Evolutionary conservation across 2,113 vertebrate genomes (phyloP).

Genomic region (Phylloscopus whistleri): DNA sequence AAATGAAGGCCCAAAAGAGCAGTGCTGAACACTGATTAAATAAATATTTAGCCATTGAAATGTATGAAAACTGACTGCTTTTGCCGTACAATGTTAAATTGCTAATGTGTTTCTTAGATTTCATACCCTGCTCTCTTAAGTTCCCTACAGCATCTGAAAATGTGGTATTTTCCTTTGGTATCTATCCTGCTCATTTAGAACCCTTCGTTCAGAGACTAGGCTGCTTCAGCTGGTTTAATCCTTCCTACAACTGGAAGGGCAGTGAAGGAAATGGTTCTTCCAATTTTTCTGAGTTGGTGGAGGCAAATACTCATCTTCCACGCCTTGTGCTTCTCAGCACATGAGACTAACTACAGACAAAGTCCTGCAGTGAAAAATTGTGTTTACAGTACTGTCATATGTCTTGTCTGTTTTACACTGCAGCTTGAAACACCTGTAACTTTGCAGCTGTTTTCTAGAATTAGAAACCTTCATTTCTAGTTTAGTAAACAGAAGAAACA

Average conservation of each 20-base stretch:
- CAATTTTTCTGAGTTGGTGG: background rate
- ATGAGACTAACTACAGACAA: background rate
- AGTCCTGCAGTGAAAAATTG: background rate
- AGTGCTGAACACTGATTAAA: background rate
- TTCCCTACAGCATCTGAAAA: background rate
- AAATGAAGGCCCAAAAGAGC: background rate
- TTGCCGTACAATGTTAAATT: background rate
- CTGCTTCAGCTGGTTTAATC: background rate
- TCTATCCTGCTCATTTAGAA: background rate
- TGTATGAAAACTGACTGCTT: background rate
- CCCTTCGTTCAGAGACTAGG: background rate
- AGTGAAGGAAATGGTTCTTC: fast-evolving
- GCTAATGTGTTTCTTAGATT: background rate
- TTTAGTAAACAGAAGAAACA: background rate
- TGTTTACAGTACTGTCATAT: no score
- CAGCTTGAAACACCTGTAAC: background rate
- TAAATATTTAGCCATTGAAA: background rate
- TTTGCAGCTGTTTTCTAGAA: background rate
- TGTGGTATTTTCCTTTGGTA: background rate
- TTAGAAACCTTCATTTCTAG: background rate
- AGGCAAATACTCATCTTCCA: background rate
- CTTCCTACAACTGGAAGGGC: background rate
- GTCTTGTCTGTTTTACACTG: fast-evolving
- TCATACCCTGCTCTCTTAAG: background rate
- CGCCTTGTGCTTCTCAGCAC: fast-evolving